These are phyloP conservation scores for Neuroscelio doddi DNA, from an alignment of 2,888 invertebrate species.

Conservation along the genomic window DNA sequence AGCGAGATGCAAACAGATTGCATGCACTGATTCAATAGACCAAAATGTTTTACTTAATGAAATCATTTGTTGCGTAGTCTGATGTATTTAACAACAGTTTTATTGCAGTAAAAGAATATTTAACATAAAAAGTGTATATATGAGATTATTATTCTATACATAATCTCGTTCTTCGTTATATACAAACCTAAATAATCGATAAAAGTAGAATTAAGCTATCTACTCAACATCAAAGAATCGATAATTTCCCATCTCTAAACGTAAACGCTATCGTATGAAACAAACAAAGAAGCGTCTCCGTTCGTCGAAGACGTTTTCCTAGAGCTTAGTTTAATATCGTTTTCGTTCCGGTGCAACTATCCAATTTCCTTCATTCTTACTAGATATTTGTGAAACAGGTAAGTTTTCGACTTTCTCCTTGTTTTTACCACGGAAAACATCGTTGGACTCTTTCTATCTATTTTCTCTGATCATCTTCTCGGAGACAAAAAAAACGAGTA, in stretches of 20 bases:
- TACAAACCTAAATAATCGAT: too few species aligned
- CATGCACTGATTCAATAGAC: too few species aligned
- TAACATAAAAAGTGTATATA: too few species aligned
- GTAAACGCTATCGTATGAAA: conserved; percentile 21
- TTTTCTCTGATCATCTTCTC: conserved; percentile 14
- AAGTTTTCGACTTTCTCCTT: conserved; percentile 41
- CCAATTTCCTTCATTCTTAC: conserved; percentile 44
- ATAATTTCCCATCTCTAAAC: conserved; percentile 23
- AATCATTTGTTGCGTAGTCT: too few species aligned
- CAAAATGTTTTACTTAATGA: too few species aligned
- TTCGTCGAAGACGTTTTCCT: conserved; percentile 32
- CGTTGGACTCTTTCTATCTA: conserved; percentile 27
- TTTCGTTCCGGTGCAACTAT: conserved; percentile 45
- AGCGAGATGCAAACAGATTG: neutral
- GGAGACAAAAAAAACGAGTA: conserved; percentile 12
- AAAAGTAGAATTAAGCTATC: neutral
- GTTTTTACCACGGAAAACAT: conserved; percentile 40
- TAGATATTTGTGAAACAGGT: conserved; percentile 29
- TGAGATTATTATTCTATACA: too few species aligned
- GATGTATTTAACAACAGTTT: too few species aligned
- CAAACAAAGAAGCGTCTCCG: conserved; percentile 38
- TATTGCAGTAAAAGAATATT: too few species aligned
- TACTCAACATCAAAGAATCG: neutral
- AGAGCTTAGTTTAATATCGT: conserved; percentile 48
- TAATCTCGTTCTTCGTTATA: too few species aligned